A percentile compares a stretch with the other conserved stretches of the same genome.
phyloP scores from a whole-genome alignment of 2,797 vertebrate genomes.

The Gymnothorax reevesii region DNA sequence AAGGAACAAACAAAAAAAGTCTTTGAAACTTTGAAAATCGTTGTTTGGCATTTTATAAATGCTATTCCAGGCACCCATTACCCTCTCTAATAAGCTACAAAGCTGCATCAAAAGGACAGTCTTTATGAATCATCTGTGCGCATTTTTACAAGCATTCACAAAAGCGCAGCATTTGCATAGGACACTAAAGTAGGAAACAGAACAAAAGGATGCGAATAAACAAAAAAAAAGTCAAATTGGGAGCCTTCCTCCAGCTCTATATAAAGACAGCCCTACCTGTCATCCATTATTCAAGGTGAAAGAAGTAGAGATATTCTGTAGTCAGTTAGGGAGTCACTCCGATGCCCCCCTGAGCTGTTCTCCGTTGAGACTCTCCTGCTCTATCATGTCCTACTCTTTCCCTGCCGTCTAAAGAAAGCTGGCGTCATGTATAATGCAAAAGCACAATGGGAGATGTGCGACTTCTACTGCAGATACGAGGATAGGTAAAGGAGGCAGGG shows the following conservation, averaged over 20 bases:
- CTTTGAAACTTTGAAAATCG: not conserved
- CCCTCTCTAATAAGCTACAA: not conserved
- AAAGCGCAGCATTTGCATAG: not conserved
- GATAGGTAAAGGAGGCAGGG: not conserved
- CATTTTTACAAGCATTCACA: slow-evolving; percentile 5
- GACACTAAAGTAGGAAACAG: not conserved
- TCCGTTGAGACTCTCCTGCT: not conserved
- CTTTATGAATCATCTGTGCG: not conserved
- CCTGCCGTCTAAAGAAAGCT: slow-evolving; percentile 6
- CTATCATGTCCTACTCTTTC: not conserved
- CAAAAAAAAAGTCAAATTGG: not conserved
- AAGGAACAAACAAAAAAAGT: not conserved
- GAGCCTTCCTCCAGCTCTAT: not conserved
- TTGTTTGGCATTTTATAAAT: not conserved
- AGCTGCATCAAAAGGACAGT: not conserved
- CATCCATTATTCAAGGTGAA: slow-evolving; percentile 26
- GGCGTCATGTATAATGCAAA: slow-evolving; percentile 1
- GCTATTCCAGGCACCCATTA: not conserved
- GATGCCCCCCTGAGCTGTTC: not conserved
- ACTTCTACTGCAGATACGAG: not conserved
- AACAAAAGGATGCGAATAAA: not conserved
- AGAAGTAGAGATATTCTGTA: slow-evolving; percentile 1
- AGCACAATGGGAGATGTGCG: not conserved
- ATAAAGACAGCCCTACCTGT: slow-evolving; percentile 21
- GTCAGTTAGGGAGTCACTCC: slow-evolving; percentile 12